Percentiles rank a stretch among this genome's conserved stretches.
phyloP scores from a whole-genome alignment of 2,113 vertebrate species.

The Crotalus tigris region DNA sequence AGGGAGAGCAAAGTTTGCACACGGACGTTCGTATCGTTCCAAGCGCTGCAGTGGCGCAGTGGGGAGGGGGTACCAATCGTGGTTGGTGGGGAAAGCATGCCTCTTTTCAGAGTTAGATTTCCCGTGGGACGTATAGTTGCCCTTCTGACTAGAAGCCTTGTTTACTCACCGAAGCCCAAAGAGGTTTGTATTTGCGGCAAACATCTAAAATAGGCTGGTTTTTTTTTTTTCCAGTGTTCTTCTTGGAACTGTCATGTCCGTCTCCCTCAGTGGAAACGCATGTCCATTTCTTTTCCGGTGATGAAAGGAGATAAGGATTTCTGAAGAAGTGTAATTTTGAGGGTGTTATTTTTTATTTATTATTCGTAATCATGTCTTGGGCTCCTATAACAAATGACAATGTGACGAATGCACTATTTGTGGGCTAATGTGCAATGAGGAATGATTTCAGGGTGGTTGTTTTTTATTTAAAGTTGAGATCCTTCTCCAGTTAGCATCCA shows the following conservation, averaged over 20 bases:
- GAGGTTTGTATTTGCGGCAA: slow-evolving; percentile 6
- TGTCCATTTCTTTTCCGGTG: slow-evolving; percentile 53
- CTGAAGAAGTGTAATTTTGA: slow-evolving; percentile 43
- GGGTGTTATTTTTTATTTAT: not conserved
- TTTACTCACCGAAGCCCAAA: slow-evolving; percentile 16
- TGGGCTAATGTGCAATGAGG: slow-evolving; percentile 56
- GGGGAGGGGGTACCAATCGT: slow-evolving; percentile 53
- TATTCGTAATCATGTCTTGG: not conserved
- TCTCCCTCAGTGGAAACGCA: slow-evolving; percentile 52
- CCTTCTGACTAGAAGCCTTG: slow-evolving; percentile 16
- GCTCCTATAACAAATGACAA: slow-evolving; percentile 12
- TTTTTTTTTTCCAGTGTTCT: slow-evolving; percentile 17
- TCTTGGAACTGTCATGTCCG: slow-evolving; percentile 42
- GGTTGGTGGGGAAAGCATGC: slow-evolving; percentile 74
- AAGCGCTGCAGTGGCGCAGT: slow-evolving; percentile 22
- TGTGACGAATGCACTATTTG: slow-evolving; percentile 46
- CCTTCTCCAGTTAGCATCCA: slow-evolving; percentile 59
- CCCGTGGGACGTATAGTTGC: slow-evolving; percentile 4
- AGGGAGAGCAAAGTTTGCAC: not conserved
- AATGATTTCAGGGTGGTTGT: slow-evolving; percentile 14
- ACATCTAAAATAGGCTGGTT: slow-evolving; percentile 29
- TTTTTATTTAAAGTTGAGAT: slow-evolving; percentile 56
- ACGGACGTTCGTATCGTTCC: not conserved
- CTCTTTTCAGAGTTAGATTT: slow-evolving; percentile 55
- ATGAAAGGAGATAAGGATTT: slow-evolving; percentile 56